phyloP scores from a whole-genome alignment of 1,140 invertebrate species.

The Trypoxylus dichotomus region DNA sequence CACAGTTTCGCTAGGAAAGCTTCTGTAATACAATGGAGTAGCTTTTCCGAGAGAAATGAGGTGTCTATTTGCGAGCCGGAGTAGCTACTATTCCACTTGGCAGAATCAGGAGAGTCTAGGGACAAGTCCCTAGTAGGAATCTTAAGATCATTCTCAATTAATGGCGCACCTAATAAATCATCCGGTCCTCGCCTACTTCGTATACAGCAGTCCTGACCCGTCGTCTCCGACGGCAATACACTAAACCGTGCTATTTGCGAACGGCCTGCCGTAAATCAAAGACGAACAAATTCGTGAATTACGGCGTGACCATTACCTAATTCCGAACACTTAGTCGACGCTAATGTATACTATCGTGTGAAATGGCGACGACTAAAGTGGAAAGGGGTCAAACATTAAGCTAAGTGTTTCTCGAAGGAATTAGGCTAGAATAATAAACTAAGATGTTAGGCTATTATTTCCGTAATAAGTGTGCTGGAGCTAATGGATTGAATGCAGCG shows the following conservation, averaged over 20 bases:
- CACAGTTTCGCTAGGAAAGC: too few species aligned
- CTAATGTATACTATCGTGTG: neutral
- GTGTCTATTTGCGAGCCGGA: neutral
- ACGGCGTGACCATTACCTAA: slow-evolving; percentile 1
- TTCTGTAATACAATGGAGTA: too few species aligned
- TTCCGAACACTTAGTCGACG: slow-evolving; percentile 1
- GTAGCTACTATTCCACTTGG: neutral
- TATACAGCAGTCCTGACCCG: neutral
- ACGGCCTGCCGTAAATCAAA: neutral
- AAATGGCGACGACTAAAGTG: neutral
- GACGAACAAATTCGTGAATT: slow-evolving; percentile 2
- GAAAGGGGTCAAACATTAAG: slow-evolving; percentile 4
- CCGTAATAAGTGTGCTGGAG: too few species aligned
- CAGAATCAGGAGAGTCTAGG: neutral
- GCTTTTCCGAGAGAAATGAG: neutral
- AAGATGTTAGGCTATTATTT: neutral
- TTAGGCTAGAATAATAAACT: slow-evolving; percentile 3
- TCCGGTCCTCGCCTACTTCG: neutral
- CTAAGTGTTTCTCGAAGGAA: slow-evolving; percentile 6
- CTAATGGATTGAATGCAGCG: too few species aligned
- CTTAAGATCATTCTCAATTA: neutral
- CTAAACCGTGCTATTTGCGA: neutral
- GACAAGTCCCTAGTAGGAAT: neutral
- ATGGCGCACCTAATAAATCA: neutral
- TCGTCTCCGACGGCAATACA: neutral